Evolutionary conservation across 2,888 invertebrate species (phyloP).

Genomic region (Dynastes grantii): DNA sequence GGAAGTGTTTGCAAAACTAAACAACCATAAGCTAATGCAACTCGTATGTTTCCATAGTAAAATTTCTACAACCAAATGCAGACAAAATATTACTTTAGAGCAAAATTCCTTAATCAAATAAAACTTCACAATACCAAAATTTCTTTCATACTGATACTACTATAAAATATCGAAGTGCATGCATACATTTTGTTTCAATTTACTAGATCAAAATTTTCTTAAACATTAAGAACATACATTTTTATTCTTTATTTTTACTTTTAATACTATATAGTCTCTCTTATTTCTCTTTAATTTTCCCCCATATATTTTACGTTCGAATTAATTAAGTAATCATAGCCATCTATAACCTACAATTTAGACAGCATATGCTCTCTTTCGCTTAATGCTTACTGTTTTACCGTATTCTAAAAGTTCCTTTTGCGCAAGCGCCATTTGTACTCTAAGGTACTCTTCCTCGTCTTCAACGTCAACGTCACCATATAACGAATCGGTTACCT

Average conservation of each 20-base stretch:
- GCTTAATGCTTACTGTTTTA: conserved; percentile 61
- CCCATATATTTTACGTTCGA: neutral
- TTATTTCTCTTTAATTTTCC: conserved; percentile 23
- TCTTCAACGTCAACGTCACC: conserved; percentile 85
- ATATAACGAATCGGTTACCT: conserved; percentile 82
- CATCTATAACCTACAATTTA: conserved; percentile 51
- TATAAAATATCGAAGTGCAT: too few species aligned
- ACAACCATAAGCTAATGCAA: too few species aligned
- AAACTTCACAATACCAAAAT: too few species aligned
- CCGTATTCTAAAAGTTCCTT: conserved; percentile 68
- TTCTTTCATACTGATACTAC: too few species aligned
- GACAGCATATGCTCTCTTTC: conserved; percentile 56
- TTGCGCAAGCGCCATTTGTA: conserved; percentile 69
- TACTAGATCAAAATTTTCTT: conserved; percentile 21
- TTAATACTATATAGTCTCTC: conserved; percentile 47
- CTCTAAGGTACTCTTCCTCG: conserved; percentile 69
- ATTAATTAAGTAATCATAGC: conserved; percentile 33
- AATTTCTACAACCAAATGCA: too few species aligned
- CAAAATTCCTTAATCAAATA: too few species aligned
- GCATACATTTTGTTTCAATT: conserved; percentile 21
- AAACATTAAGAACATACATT: conserved; percentile 38
- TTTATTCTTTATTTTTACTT: conserved; percentile 20
- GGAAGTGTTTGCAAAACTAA: too few species aligned
- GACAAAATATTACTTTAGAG: too few species aligned
- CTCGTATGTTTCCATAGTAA: too few species aligned